Evolutionary conservation across 2,888 invertebrate genomes (phyloP).

Genomic region (Heliconius ethilla): DNA sequence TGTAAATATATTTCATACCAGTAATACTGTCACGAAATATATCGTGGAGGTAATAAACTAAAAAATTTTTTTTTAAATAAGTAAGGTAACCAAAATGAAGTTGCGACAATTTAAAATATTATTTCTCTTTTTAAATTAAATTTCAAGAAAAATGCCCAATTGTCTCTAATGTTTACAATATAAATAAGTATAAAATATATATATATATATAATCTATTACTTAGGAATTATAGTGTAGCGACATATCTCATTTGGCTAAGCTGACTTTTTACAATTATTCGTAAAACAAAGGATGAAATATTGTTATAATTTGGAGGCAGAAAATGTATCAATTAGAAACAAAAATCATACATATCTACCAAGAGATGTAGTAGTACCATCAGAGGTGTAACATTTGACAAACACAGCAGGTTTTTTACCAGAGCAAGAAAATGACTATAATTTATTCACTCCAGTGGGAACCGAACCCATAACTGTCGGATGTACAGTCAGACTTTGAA

Average conservation of each 20-base stretch:
- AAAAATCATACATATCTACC: not conserved
- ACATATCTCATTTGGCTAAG: conserved; percentile 4
- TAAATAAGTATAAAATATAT: conserved; percentile 16
- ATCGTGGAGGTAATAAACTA: not conserved
- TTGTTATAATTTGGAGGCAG: not conserved
- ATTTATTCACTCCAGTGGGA: not conserved
- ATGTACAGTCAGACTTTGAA: not conserved
- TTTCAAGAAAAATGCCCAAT: not conserved
- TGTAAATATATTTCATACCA: not conserved
- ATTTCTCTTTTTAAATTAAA: not conserved
- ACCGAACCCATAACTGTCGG: not conserved
- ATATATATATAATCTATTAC: conserved; percentile 12
- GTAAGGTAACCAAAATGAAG: not conserved
- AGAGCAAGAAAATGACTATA: not conserved
- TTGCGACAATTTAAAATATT: not conserved
- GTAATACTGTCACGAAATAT: not conserved
- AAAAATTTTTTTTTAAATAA: not conserved
- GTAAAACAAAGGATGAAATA: no score
- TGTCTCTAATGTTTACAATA: conserved; percentile 17
- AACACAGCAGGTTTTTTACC: no score
- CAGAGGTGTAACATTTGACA: no score
- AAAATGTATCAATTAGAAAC: not conserved
- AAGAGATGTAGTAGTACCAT: no score
- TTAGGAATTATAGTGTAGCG: not conserved
- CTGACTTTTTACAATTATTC: not conserved